Conservation (phyloP, 2,113 vertebrate species). For the Chloropsis hardwickii region DNA sequence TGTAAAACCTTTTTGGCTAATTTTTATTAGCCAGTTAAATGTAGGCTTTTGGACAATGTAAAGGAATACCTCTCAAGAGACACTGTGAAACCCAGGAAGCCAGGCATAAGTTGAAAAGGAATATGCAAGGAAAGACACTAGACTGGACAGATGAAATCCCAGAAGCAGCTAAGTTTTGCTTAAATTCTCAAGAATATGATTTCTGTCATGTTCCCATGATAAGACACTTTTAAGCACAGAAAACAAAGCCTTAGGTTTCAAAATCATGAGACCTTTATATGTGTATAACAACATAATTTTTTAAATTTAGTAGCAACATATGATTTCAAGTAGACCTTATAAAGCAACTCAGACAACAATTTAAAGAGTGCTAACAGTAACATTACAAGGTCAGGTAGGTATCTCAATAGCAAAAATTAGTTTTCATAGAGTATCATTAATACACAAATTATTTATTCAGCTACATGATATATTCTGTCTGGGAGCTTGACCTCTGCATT, state of each 20-base stretch:
- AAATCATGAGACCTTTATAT: background rate
- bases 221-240: background rate
- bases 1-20: background rate
- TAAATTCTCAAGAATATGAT: background rate
- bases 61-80: background rate
- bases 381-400: background rate
- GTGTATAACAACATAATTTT: background rate
- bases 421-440: background rate
- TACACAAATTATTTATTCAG: conserved; percentile 37
- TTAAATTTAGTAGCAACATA: background rate
- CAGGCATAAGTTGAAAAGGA: background rate
- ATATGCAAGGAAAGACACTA: background rate
- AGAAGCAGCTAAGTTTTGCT: background rate
- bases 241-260: background rate
- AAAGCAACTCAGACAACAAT: background rate
- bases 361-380: background rate
- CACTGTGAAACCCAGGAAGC: background rate
- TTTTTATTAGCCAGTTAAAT: background rate
- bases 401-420: background rate
- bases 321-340: background rate
- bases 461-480: background rate
- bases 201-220: background rate
- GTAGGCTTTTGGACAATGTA: background rate
- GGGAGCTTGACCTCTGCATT: conserved; percentile 39
- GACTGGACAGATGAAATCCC: background rate